phyloP scores from a whole-genome alignment of 30 jellyfish, hydroid and myxozoan genomes.

The Aurelia sp. region DNA sequence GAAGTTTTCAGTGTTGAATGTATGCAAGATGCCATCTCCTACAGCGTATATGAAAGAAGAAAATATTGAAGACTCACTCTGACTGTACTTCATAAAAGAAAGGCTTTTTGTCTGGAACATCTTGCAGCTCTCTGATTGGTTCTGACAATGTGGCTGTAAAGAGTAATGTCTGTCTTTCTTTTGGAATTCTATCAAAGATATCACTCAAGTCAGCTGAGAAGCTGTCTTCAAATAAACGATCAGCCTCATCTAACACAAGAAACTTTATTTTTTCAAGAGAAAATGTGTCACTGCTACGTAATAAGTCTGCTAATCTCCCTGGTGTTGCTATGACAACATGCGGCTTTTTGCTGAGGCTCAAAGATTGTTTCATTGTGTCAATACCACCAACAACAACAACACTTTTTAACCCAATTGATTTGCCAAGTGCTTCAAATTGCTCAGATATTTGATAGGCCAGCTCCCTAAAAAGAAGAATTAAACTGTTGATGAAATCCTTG shows the following conservation, averaged over 20 bases:
- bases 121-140: constrained; percentile 60
- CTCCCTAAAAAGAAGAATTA: constrained; percentile 62
- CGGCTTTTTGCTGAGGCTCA: constrained; percentile 82
- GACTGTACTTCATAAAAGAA: constrained; percentile 84
- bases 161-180: constrained; percentile 87
- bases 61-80: constrained; percentile 53
- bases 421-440: constrained; percentile 95
- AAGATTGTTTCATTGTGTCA: constrained; percentile 78
- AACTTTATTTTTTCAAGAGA: constrained; percentile 65
- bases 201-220: constrained; percentile 75
- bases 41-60: not conserved
- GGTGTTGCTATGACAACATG: constrained; percentile 99
- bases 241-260: constrained; percentile 96
- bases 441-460: constrained; percentile 96
- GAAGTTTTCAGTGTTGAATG: too few species aligned
- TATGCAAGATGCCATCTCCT: too few species aligned
- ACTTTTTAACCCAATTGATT: constrained; percentile 75
- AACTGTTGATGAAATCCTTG: not conserved
- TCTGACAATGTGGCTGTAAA: constrained; percentile 95
- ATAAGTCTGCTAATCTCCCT: constrained; percentile 88
- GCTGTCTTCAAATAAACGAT: constrained; percentile 83
- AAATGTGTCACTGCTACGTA: constrained; percentile 74
- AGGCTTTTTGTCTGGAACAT: constrained; percentile 42
- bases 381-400: constrained; percentile 93
- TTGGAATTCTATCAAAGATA: constrained; percentile 76